Evolutionary conservation across 53 echinoderm and acorn worm genomes (phyloP), one percentile per base, ranked within the genome.

Genomic region (Temnopleurus reevesii): DNA sequence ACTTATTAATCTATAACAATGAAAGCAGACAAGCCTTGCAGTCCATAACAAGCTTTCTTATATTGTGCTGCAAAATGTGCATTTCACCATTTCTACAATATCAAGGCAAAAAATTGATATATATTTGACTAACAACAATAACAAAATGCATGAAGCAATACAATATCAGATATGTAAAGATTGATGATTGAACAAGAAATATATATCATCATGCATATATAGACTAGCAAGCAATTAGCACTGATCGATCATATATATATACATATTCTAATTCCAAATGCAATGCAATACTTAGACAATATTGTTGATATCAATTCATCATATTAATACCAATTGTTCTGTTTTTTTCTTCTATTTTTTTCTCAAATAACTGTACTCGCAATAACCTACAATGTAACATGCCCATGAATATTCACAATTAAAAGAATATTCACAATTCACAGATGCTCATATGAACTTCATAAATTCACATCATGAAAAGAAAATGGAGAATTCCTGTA

Each of bases 61-160:
- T 41, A 23, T n/a, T 17, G 65, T 79, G 79, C 46, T 49, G 79
- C 49, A 47, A 28, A 30, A 79, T 79, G 79, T 79, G 79, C 79
- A 79, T 49, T 79, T 79, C 79, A 79, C 46, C 79, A 49, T 79
- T 46, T 47, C 51, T 49, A 79, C 79, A 79, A 26, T 35, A 79
- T 38, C 79, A 47, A 46, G 27, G 30, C 79, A 79, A 79, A 19
- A 34, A 38, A 36, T 71, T 19, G 3, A 63, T 63, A 63, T 63
- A 49, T 59, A 59, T 59, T 47, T 41, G 46, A n/a, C n/a, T 46
- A 49, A 25, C 41, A 79, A 79, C 79, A 79, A 56, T 55, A n/a
- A 83, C 54, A 83, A 83, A 81, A 83, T 83, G 83, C 54, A 83
- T 28, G 12, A 77, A 80, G 51, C 80, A 80, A 80, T 28, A 80